Evolutionary conservation across 2,113 vertebrate species (phyloP), one percentile per base, ranked within the genome.

Genomic region (Ptilorrhoa leucosticta): DNA sequence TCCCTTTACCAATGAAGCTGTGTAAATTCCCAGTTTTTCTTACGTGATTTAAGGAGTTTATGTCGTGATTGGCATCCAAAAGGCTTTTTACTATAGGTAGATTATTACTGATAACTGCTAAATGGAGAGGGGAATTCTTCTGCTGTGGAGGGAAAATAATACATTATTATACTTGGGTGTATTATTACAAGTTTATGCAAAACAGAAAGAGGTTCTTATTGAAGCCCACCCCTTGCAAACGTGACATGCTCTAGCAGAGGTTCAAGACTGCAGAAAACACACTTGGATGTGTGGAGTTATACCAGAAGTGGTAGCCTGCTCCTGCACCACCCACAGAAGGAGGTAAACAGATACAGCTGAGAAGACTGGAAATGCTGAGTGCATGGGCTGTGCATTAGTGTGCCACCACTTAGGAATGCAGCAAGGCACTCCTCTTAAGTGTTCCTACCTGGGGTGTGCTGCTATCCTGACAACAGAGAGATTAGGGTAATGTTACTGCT

Each of bases 71-170:
- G 19, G 98, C 97, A 53, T 96, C 92, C 94, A 99, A 87, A 48
- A 99, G 97, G 63, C 86, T 97, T 94, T 98, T 98, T 51, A 99
- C 98, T 39, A 98, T 87, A 0, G 86, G 81, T 69, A 98, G 89
- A 44, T 98, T 98, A 72, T 98, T 98, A 95, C 97, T 98, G 81
- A 95, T 97, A 90, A 99, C 97, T n/a, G 99, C 98, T 92, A 99
- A 96, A 94, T 99, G 98, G 78, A 99, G 98, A 73, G 98, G 96
- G 30, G 98, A 97, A 79, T 98, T 98, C 72, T 98, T 97, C 68
- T 98, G 90, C 99, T 99, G 95, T 84, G 96, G 89, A 92, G 37
- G 44, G 93, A 96, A 97, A 97, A 77, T 14, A 95, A 92, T 7
- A 76, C 65, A 27, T 11, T 21, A 15, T 95, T 90, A 92, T 5